Base-by-base conservation (phyloP, 2,888 invertebrate species). In the Brenthis ino region DNA sequence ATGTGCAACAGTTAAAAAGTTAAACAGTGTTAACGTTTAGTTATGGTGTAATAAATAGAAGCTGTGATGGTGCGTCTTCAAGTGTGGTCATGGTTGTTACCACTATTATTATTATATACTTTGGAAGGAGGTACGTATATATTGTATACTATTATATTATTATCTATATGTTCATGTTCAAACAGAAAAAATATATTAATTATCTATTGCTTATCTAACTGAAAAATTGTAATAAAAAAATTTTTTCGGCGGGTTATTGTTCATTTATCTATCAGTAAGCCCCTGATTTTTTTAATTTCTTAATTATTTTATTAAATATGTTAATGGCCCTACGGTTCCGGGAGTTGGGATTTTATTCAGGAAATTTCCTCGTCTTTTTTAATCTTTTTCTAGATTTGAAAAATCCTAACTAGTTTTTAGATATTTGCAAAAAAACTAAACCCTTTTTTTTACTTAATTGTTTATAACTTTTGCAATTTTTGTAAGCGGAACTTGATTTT, bases 51-150 rank as follows among this genome's bases (percentile, higher is more conserved):
- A 80, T 76, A 75, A 63, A 16, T 37, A 76, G 75, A 74, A 77
- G 69, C 66, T 87, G 89, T 82, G 80, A 89, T 89, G 89, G 82
- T 85, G 85, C 81, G 75, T 74, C 78, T 74, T 75, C 77, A 77
- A 78, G 74, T 77, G 74, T 79, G 77, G 80, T 73, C 80, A 81
- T 87, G 80, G 80, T 76, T 82, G 72, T 78, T 78, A 58, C 65
- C 70, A 57, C 68, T 70, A 65, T 77, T 88, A 54, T 79, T 88
- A 69, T 76, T 81, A 72, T 82, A 74, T 77, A 76, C 75, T 77
- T 77, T 84, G 75, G 80, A 79, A 79, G 74, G 76, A 79, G 89
- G 89, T 89, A 66, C 85, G 84, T 66, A n/a, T 50, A 1, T 33
- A 5, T 12, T 20, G 14, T 14, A 56, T 33, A 11, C 13, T 20